Conservation (phyloP, 2,113 vertebrate genomes). For the Romanogobio albipinnatus region DNA sequence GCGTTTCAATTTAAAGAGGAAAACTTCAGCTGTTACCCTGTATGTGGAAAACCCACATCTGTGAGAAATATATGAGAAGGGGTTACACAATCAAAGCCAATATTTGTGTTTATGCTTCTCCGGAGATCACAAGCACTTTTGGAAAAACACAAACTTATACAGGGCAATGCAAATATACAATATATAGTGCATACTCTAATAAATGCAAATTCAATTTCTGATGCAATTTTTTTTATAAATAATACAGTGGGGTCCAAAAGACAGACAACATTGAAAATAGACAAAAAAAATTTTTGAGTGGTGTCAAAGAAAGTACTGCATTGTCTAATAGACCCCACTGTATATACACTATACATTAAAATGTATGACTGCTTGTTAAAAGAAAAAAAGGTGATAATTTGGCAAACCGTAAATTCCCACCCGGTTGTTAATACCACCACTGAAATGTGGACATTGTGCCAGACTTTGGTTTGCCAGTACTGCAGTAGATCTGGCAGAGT, state of each 20-base stretch:
- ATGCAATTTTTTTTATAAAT: background rate
- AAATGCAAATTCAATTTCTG: background rate
- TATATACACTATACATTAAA: background rate
- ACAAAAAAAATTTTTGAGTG: no score
- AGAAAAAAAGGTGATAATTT: background rate
- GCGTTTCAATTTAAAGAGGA: constrained; percentile 2
- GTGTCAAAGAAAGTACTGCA: background rate
- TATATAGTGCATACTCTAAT: constrained; percentile 10
- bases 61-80: background rate
- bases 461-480: background rate
- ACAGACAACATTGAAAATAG: background rate
- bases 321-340: background rate
- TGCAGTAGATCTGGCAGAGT: constrained; percentile 44
- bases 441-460: background rate
- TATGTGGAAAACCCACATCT: constrained; percentile 8
- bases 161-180: background rate
- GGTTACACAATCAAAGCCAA: background rate
- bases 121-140: background rate
- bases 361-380: background rate
- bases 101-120: background rate
- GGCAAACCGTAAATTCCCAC: background rate
- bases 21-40: constrained; percentile 8
- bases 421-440: background rate
- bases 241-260: background rate
- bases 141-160: background rate